Evolutionary conservation across 2,888 invertebrate genomes (phyloP).

Genomic region (Cryptosula pallasiana): DNA sequence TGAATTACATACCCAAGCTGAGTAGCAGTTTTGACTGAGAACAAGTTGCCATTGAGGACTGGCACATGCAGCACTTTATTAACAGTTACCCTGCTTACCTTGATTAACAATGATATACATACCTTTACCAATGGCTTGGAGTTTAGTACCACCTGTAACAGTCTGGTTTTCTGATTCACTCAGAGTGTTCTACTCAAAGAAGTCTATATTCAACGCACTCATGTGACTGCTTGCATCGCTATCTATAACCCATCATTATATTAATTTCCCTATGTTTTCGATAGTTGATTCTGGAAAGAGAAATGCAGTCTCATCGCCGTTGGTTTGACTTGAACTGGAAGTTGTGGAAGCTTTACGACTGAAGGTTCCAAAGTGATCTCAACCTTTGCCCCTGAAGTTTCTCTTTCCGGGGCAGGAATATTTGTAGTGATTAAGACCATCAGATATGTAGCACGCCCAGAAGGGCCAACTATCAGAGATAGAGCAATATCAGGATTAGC

Average conservation of each 20-base stretch:
- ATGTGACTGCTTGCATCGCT: not conserved
- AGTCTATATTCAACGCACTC: not conserved
- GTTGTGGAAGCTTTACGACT: not conserved
- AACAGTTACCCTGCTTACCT: not conserved
- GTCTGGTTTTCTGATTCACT: not conserved
- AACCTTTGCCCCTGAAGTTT: not conserved
- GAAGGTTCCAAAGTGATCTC: not conserved
- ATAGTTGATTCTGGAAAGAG: not conserved
- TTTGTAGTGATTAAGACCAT: not conserved
- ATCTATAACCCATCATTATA: not conserved
- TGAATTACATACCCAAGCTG: not conserved
- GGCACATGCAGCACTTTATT: not conserved
- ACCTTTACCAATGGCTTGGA: not conserved
- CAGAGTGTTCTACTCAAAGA: not conserved
- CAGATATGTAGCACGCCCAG: not conserved
- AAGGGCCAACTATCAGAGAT: not conserved
- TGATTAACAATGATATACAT: not conserved
- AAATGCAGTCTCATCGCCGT: not conserved
- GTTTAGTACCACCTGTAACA: not conserved
- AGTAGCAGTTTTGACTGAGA: not conserved
- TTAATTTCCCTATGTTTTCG: not conserved
- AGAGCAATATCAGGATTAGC: not conserved
- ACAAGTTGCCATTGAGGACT: not conserved
- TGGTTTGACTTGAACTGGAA: not conserved
- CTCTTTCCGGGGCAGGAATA: not conserved